phyloP scores from a whole-genome alignment of 2,797 vertebrate species.

The Halcyon chelicuti region DNA sequence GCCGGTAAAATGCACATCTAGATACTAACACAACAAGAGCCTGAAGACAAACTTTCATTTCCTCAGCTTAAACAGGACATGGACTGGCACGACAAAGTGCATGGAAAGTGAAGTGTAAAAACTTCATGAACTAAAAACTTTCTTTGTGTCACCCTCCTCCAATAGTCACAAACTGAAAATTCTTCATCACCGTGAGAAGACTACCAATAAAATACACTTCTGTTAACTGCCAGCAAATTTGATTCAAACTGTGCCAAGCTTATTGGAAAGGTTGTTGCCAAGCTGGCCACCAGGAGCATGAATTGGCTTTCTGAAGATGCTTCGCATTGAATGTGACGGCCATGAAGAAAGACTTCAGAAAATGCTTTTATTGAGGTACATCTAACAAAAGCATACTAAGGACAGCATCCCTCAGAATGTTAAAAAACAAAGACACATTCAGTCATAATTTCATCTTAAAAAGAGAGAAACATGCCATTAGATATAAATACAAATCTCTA shows the following conservation, averaged over 20 bases:
- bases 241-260: constrained; percentile 31
- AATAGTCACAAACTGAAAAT: background rate
- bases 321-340: background rate
- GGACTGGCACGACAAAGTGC: background rate
- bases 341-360: background rate
- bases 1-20: background rate
- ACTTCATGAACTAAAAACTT: background rate
- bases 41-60: background rate
- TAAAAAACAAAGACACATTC: background rate
- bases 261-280: background rate
- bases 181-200: background rate
- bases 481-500: background rate
- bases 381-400: background rate
- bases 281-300: rapidly evolving
- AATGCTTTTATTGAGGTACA: background rate
- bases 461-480: background rate
- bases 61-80: background rate
- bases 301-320: background rate
- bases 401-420: background rate
- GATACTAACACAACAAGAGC: background rate
- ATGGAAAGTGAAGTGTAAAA: background rate
- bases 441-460: background rate
- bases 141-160: background rate
- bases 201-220: constrained; percentile 6
- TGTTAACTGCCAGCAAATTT: background rate